Conservation (phyloP, 1,140 invertebrate species). For the Maniola jurtina region DNA sequence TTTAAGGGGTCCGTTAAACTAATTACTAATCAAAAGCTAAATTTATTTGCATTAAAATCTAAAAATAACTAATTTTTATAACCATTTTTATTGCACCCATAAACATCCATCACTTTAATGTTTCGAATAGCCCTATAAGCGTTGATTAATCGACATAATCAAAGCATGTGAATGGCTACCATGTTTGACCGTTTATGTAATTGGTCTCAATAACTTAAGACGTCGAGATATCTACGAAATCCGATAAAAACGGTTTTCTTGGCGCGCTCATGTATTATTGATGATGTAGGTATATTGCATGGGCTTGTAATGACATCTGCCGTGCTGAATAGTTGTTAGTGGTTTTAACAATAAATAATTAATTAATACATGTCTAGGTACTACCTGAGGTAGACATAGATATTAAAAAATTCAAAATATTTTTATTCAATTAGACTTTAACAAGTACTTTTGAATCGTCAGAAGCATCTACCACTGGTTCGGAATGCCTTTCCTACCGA, state of each 20-base stretch:
- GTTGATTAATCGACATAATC: conserved; percentile 1
- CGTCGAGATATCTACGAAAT: conserved; percentile 4
- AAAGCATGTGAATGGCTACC: not conserved
- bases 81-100: not conserved
- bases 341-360: too few relatives aligned
- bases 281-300: not conserved
- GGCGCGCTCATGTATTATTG: conserved; percentile 19
- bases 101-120: not conserved
- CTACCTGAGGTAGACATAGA: too few relatives aligned
- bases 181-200: conserved; percentile 11
- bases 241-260: conserved; percentile 8
- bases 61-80: not conserved
- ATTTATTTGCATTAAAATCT: conserved; percentile 2
- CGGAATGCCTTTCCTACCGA: too few relatives aligned
- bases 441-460: too few relatives aligned
- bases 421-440: too few relatives aligned
- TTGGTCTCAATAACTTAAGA: conserved; percentile 10
- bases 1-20: too few relatives aligned
- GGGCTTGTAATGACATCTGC: not conserved
- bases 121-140: not conserved
- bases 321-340: too few relatives aligned
- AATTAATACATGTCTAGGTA: too few relatives aligned
- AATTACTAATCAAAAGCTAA: too few relatives aligned
- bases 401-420: too few relatives aligned
- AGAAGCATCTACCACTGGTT: too few relatives aligned